These are phyloP conservation scores for Argentina silus DNA, from an alignment of 2,797 vertebrate species.

Conservation along the genomic window DNA sequence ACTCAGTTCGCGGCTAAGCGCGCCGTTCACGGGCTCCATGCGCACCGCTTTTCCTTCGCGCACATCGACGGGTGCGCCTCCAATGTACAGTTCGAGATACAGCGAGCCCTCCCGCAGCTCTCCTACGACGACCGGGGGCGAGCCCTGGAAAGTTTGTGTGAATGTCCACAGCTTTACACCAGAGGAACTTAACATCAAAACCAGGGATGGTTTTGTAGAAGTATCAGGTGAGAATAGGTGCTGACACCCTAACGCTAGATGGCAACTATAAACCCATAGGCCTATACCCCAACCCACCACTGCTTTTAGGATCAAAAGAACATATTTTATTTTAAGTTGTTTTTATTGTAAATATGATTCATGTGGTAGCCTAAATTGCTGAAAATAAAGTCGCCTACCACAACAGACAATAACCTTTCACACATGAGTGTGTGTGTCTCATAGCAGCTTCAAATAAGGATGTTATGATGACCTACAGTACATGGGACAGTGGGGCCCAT, in stretches of 20 bases:
- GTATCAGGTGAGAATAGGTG: slow-evolving; percentile 89
- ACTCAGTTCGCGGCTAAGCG: slow-evolving; percentile 75
- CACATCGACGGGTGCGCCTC: slow-evolving; percentile 70
- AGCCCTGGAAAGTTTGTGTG: slow-evolving; percentile 98
- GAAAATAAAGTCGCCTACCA: too few species aligned
- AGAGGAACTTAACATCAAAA: slow-evolving; percentile 92
- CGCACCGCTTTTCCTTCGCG: slow-evolving; percentile 80
- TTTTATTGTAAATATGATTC: slow-evolving; percentile 10
- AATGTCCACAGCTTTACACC: slow-evolving; percentile 98
- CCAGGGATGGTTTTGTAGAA: slow-evolving; percentile 94
- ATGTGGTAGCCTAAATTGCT: too few species aligned
- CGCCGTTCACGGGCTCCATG: slow-evolving; percentile 83
- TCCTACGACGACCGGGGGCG: slow-evolving; percentile 78
- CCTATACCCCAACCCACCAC: too few species aligned
- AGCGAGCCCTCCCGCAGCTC: slow-evolving; percentile 81
- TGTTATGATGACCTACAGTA: slow-evolving; percentile 15
- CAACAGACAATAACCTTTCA: too few species aligned
- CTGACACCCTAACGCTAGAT: background rate
- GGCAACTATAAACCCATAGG: background rate
- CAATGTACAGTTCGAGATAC: slow-evolving; percentile 79
- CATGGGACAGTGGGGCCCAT: slow-evolving; percentile 32
- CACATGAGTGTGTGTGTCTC: too few species aligned
- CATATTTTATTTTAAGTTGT: slow-evolving; percentile 8
- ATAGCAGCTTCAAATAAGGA: background rate
- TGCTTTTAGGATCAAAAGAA: background rate